Base-by-base conservation (phyloP, 2,113 vertebrate genomes). In the Gopherus evgoodei region DNA sequence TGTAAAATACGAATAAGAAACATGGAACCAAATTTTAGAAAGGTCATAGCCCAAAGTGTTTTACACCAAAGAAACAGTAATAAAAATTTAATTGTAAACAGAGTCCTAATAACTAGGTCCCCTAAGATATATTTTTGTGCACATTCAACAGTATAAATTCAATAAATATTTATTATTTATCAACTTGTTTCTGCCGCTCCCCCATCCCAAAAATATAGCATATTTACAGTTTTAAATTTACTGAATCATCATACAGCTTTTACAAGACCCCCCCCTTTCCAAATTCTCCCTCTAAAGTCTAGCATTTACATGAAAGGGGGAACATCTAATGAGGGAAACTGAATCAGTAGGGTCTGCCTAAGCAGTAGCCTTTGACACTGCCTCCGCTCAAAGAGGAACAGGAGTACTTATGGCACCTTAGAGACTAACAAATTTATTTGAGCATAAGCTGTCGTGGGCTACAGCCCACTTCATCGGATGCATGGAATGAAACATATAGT, bases 81-180 rank as follows among this genome's bases (percentile, higher is more conserved):
- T 56, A 56, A 56, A 56, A 56, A 56, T 11, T 4, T 56, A 56
- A 56, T 56, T 56, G 54, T 56, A 56, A 56, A 56, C 24, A 56
- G 54, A 56, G 8, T 56, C 24, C 54, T 56, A 56, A 25, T 25
- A 56, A 56, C 54, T 56, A 56, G 54, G 54, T 56, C 10, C 54
- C 22, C 54, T 56, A 56, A 56, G 21, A 56, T 10, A 56, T 25
- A 57, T 25, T 16, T 35, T 81, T 84, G 13, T 42, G 31, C 49
- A 22, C 2, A 80, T 25, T 6, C 85, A 93, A n/a, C 22, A 90
- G 82, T 9, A n/a, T 0, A 57, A 11, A 56, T 25, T 56, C 54
- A 56, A 56, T 56, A 56, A 35, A 89, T 0, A 69, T 21, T 59
- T 85, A 57, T 4, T 1, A 0, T 47, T 86, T 31, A 54, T 0